These are phyloP conservation scores for Brachionus rotundiformis DNA, from an alignment of 1,140 invertebrate genomes.

Conservation along the genomic window DNA sequence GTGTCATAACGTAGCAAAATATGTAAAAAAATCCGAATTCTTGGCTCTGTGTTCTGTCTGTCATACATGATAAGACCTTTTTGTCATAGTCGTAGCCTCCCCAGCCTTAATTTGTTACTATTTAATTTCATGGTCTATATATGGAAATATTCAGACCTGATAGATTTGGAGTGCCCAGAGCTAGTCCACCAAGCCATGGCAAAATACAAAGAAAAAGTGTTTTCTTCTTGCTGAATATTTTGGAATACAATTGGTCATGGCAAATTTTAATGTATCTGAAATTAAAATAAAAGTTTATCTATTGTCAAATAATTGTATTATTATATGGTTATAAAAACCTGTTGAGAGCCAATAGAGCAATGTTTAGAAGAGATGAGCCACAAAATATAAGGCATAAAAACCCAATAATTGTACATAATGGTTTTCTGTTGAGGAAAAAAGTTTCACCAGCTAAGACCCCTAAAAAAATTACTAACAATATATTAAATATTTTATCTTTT, in stretches of 20 bases:
- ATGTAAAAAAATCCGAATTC: conserved; percentile 45
- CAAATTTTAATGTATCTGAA: conserved; percentile 34
- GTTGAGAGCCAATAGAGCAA: neutral
- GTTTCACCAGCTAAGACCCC: neutral
- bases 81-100: conserved; percentile 43
- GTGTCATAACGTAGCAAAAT: conserved; percentile 10
- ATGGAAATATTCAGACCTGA: neutral
- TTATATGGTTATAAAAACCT: too few species aligned
- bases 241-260: conserved; percentile 20
- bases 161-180: neutral
- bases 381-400: conserved; percentile 11
- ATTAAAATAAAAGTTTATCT: neutral
- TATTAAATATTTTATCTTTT: neutral
- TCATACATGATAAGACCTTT: conserved; percentile 36
- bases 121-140: neutral
- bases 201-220: neutral
- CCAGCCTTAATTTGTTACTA: neutral
- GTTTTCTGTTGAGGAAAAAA: conserved; percentile 4
- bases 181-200: conserved; percentile 5
- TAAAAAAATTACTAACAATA: neutral
- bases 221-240: conserved; percentile 6
- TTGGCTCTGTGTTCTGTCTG: conserved; percentile 21
- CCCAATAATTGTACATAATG: conserved; percentile 23
- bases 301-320: too few species aligned
- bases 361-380: conserved; percentile 16